Evolutionary conservation across 2,888 invertebrate genomes (phyloP), one percentile per base, ranked within the genome.

Genomic region (Tetanocera ferruginea): DNA sequence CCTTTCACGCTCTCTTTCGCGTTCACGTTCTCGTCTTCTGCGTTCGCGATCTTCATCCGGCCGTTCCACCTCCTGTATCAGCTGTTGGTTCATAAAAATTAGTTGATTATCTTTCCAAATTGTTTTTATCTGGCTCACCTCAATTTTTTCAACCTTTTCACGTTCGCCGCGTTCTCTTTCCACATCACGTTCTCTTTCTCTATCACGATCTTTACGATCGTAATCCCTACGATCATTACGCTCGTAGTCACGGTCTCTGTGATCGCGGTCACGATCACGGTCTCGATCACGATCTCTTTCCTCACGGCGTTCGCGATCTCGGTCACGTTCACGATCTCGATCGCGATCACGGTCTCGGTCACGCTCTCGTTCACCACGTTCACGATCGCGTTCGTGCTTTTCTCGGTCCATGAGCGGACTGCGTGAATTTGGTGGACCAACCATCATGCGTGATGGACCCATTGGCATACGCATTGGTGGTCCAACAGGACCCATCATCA

Each of bases 181-280:
- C 2, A 76, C 60, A 17, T 92, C 93, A 82, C 86, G 91, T 80
- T 93, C 92, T 77, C 93, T 92, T 0, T 80, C 81, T 43, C 80
- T 79, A 0, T 81, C 82, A 11, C 76, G 62, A 3, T 83, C 83
- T 28, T 82, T n/a, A n/a, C n/a, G 49, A 25, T 69, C 69, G 19
- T 51, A 51, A 6, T 69, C 69, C 25, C 69, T 69, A 11, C 67
- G 37, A 11, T 83, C 83, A 8, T 80, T 79, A 0, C 81, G 82
- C 70, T 87, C 79, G 28, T 55, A 55, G 19, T 71, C 86, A 19
- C 82, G 81, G 5, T 84, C 82, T 31, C 84, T 82, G 88, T 84
- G 80, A 43, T 82, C 82, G 5, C 82, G 77, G 0, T 81, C 82
- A 3, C 82, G 77, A 0, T 81, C 81, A 11, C 81, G 76, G 19